Conservation (phyloP, 2,797 vertebrate species). For the Acrossocheilus fasciatus region DNA sequence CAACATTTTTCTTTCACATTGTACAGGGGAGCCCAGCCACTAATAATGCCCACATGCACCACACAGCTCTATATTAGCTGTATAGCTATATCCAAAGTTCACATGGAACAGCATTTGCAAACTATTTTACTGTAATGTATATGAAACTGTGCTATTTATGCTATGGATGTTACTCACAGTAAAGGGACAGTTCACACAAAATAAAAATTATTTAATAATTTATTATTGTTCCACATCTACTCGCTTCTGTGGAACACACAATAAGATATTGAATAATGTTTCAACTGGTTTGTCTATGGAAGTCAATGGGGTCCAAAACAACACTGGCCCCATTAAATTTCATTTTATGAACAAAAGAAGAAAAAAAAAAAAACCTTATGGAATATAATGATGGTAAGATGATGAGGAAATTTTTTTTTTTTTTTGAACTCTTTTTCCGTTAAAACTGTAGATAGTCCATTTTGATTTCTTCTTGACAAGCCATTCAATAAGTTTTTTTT, state of each 20-base stretch:
- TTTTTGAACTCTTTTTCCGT: not conserved
- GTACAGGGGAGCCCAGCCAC: not conserved
- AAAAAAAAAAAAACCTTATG: not conserved
- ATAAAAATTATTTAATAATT: no score
- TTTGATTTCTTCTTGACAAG: not conserved
- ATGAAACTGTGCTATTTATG: not conserved
- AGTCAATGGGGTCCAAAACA: not conserved
- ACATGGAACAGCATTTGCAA: not conserved
- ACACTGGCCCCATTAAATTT: not conserved
- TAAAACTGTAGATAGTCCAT: not conserved
- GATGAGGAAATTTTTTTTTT: not conserved
- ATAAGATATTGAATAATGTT: not conserved
- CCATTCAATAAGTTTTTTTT: not conserved
- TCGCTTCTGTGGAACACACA: not conserved
- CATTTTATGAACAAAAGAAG: not conserved
- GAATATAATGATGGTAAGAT: not conserved
- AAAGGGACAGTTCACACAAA: not conserved
- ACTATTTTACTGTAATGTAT: not conserved
- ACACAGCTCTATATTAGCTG: not conserved
- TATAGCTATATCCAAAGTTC: no score
- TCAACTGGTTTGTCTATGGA: not conserved
- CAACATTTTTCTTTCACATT: not conserved
- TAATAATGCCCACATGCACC: not conserved
- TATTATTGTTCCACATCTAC: not conserved
- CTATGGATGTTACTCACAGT: not conserved